Evolutionary conservation across 2,113 vertebrate genomes (phyloP).

Genomic region (Python bivittatus): DNA sequence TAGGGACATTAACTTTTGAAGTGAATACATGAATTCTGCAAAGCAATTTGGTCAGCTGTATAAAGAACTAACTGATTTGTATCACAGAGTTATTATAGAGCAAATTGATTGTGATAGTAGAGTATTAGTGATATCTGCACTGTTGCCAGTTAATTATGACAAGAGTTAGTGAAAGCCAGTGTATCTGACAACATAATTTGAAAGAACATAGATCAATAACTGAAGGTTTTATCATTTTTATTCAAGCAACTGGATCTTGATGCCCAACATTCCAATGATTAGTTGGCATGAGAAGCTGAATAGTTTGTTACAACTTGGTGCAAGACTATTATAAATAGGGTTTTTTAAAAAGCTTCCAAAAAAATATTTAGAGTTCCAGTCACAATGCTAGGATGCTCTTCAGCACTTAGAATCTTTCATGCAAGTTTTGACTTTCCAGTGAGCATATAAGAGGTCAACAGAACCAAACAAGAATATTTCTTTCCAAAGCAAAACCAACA

Average conservation of each 20-base stretch:
- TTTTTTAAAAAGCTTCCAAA: not conserved
- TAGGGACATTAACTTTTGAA: constrained; percentile 50
- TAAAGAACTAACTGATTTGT: constrained; percentile 49
- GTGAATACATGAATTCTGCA: constrained; percentile 43
- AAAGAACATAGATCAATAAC: constrained; percentile 11
- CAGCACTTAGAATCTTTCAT: not conserved
- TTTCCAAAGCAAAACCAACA: not conserved
- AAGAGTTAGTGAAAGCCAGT: constrained; percentile 23
- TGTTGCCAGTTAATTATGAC: constrained; percentile 39
- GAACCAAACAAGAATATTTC: not conserved
- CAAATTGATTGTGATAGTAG: constrained; percentile 43
- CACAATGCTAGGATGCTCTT: not conserved
- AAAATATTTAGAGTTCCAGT: not conserved
- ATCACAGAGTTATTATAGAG: constrained; percentile 52
- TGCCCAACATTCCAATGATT: not conserved
- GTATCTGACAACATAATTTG: constrained; percentile 23
- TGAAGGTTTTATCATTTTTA: constrained; percentile 24
- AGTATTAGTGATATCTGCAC: constrained; percentile 36
- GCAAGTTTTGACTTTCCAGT: not conserved
- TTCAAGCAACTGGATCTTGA: constrained; percentile 29
- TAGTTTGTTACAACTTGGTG: constrained; percentile 1
- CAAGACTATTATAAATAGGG: not conserved
- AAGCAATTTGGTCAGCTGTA: constrained; percentile 46
- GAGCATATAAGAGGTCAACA: not conserved
- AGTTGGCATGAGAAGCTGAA: not conserved